phyloP scores from a whole-genome alignment of 2,797 vertebrate genomes.

The Rhinella marina region DNA sequence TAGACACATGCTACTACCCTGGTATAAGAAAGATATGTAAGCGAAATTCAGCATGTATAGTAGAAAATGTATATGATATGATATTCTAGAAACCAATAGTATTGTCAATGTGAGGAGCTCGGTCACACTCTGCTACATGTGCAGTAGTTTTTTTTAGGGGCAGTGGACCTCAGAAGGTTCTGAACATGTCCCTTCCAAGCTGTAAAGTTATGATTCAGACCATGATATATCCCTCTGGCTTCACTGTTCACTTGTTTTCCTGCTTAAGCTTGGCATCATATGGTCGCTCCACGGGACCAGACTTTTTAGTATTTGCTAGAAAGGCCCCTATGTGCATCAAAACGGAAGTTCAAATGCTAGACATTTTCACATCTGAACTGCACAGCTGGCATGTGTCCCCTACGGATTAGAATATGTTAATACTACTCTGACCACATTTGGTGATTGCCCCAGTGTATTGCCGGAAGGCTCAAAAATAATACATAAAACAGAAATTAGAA shows the following conservation, averaged over 20 bases:
- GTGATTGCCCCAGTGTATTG: not conserved
- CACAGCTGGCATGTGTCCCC: not conserved
- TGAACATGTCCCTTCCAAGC: not conserved
- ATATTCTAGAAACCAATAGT: too few relatives aligned
- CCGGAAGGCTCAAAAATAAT: not conserved
- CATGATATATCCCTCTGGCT: not conserved
- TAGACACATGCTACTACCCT: too few relatives aligned
- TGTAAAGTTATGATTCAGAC: not conserved
- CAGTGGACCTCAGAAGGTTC: not conserved
- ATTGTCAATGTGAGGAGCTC: too few relatives aligned
- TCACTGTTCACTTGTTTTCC: not conserved
- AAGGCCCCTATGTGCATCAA: not conserved
- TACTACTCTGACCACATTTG: conserved; percentile 9
- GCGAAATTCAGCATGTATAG: too few relatives aligned
- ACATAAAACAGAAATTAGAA: not conserved
- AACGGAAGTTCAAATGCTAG: not conserved
- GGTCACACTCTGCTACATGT: not conserved
- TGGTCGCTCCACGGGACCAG: too few relatives aligned
- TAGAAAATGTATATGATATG: too few relatives aligned
- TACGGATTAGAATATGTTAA: not conserved
- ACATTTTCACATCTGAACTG: not conserved
- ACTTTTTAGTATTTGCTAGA: not conserved
- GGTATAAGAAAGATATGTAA: too few relatives aligned
- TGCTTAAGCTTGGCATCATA: not conserved
- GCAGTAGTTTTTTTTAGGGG: not conserved